Conservation (phyloP, 2,797 vertebrate genomes). For the Choloepus didactylus region DNA sequence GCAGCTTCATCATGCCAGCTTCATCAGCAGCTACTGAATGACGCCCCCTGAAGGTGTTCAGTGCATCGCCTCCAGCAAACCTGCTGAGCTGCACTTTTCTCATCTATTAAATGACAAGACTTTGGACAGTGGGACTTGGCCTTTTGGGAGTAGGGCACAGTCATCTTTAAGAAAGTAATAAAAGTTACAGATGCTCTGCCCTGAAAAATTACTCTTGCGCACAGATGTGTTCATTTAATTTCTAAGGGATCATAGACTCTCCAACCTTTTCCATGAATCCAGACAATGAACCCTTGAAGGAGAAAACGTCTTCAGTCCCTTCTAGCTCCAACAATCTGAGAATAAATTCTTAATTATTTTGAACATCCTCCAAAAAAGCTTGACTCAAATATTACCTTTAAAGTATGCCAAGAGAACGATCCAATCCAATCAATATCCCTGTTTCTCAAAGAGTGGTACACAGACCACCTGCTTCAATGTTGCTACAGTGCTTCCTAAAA, state of each 20-base stretch:
- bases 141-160: background rate
- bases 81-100: background rate
- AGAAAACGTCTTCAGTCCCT: background rate
- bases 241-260: background rate
- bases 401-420: background rate
- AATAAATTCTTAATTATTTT: background rate
- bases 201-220: background rate
- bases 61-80: background rate
- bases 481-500: background rate
- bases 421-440: background rate
- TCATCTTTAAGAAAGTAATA: background rate
- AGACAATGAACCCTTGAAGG: background rate
- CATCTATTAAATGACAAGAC: background rate
- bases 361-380: background rate
- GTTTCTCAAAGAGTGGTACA: background rate
- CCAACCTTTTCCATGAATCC: background rate
- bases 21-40: background rate
- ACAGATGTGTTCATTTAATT: background rate
- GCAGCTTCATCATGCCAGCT: background rate
- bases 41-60: background rate
- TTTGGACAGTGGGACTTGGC: background rate
- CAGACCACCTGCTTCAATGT: background rate
- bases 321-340: constrained; percentile 12
- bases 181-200: background rate
- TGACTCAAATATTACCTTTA: background rate